A percentile compares a stretch with the other conserved stretches of the same genome.
Evolutionary conservation across 2,888 invertebrate species (phyloP).

Genomic region (Meloe dianella): DNA sequence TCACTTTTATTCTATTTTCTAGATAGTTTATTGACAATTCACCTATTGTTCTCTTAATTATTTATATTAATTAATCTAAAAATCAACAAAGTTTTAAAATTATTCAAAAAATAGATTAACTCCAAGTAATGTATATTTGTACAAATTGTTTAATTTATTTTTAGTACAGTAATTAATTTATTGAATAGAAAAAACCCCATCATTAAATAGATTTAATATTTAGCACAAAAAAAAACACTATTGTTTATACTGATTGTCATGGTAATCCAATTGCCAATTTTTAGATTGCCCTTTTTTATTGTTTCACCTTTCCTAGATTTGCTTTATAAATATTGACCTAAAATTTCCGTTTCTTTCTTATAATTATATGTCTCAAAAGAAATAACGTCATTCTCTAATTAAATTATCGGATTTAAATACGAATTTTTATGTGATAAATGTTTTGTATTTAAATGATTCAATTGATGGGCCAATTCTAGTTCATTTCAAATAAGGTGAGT

Average conservation of each 20-base stretch:
- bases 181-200: neutral
- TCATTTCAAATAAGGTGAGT: too few species aligned
- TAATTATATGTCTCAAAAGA: neutral
- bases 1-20: neutral
- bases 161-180: neutral
- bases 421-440: neutral
- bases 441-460: neutral
- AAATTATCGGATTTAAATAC: neutral
- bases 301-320: neutral
- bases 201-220: neutral
- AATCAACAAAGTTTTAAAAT: neutral
- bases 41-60: neutral
- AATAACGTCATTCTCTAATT: neutral
- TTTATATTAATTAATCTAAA: neutral
- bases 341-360: neutral
- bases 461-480: neutral
- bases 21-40: neutral
- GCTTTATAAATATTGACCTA: slow-evolving; percentile 1
- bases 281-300: neutral
- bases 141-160: neutral
- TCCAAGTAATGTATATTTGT: neutral
- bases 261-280: neutral
- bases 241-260: neutral
- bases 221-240: neutral
- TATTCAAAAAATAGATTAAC: neutral